phyloP scores from a whole-genome alignment of 1,140 invertebrate species.

The Dendroctonus valens region DNA sequence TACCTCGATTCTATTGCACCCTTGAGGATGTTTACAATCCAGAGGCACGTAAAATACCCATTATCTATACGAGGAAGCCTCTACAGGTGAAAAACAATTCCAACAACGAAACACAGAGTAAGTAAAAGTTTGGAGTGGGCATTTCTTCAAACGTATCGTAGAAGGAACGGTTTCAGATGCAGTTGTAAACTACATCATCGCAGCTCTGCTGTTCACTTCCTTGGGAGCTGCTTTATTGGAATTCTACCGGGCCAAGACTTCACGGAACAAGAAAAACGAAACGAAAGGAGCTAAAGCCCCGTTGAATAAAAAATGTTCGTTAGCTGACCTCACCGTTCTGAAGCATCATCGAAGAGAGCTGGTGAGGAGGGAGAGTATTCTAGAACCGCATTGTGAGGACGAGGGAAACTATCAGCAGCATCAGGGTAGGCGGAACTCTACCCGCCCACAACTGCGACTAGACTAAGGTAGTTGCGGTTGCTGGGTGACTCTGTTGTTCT shows the following conservation, averaged over 20 bases:
- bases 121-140: neutral
- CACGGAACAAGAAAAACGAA: slow-evolving; percentile 34
- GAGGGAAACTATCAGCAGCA: slow-evolving; percentile 20
- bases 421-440: slow-evolving; percentile 47
- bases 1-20: slow-evolving; percentile 7
- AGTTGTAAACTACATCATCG: slow-evolving; percentile 44
- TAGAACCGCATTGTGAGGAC: slow-evolving; percentile 37
- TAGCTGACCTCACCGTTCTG: slow-evolving; percentile 50
- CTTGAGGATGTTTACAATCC: slow-evolving; percentile 41
- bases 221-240: slow-evolving; percentile 46
- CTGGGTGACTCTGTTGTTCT: slow-evolving; percentile 39
- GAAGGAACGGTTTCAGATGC: slow-evolving; percentile 26
- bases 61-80: slow-evolving; percentile 18
- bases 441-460: slow-evolving; percentile 47
- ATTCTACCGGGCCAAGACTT: slow-evolving; percentile 44
- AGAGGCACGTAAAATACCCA: slow-evolving; percentile 41
- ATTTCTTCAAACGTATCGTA: slow-evolving; percentile 1
- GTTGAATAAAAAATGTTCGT: slow-evolving; percentile 45
- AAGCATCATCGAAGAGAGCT: slow-evolving; percentile 47
- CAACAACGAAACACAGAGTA: slow-evolving; percentile 29
- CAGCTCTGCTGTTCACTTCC: slow-evolving; percentile 43
- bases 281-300: slow-evolving; percentile 36
- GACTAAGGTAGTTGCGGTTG: slow-evolving; percentile 46
- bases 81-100: slow-evolving; percentile 28
- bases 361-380: slow-evolving; percentile 45